Percentiles rank a stretch among this genome's conserved stretches.
Evolutionary conservation across 2,113 vertebrate genomes (phyloP).

Genomic region (Coryphaenoides rupestris): DNA sequence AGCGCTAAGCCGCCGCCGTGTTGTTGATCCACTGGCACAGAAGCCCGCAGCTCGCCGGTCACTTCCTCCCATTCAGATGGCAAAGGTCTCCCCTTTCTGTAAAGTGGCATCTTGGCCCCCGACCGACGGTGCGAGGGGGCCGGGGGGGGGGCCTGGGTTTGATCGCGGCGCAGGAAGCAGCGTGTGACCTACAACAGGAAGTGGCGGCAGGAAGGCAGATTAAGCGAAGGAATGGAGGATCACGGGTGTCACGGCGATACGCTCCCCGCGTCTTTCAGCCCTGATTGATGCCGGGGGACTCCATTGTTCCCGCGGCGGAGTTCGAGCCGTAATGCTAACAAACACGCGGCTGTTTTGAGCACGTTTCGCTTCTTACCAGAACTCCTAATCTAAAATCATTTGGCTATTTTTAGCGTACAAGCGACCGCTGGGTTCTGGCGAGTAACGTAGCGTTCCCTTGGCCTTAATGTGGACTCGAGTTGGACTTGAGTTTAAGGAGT

Average conservation of each 20-base stretch:
- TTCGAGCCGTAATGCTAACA: constrained; percentile 4
- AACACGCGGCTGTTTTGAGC: constrained; percentile 25
- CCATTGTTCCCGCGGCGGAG: constrained; percentile 26
- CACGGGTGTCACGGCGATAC: constrained; percentile 32
- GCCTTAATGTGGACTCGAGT: too few species aligned
- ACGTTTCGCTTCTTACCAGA: neutral
- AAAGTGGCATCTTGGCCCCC: constrained; percentile 58
- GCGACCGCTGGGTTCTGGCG: too few species aligned
- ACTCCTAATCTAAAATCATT: neutral
- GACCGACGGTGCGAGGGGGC: constrained; percentile 1
- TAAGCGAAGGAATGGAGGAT: constrained; percentile 54
- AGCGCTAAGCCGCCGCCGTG: constrained; percentile 15
- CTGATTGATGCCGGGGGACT: constrained; percentile 41
- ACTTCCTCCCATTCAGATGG: constrained; percentile 72
- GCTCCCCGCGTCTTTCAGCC: constrained; percentile 21
- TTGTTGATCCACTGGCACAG: constrained; percentile 40
- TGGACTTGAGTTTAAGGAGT: too few species aligned
- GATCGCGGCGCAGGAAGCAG: constrained; percentile 48
- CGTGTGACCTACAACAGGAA: constrained; percentile 53
- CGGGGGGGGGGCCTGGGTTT: constrained; percentile 19
- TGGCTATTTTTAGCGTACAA: neutral
- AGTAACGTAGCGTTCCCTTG: too few species aligned
- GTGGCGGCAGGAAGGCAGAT: constrained; percentile 66
- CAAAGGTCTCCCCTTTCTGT: constrained; percentile 67
- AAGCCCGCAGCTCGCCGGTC: constrained; percentile 51